Conservation (phyloP, 2,113 vertebrate species). For the Herpailurus yagouaroundi region DNA sequence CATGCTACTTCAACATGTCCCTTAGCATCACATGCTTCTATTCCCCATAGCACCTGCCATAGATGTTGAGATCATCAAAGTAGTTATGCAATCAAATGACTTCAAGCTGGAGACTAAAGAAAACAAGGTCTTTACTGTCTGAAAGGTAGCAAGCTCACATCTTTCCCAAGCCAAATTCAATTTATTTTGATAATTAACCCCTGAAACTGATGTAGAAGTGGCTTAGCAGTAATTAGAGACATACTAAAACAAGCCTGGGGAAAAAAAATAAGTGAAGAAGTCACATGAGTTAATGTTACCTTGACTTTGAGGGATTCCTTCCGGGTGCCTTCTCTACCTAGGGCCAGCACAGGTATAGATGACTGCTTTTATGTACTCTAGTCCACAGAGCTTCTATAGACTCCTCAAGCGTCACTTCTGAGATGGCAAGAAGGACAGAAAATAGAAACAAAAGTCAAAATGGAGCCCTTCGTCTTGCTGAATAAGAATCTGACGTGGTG, state of each 20-base stretch:
- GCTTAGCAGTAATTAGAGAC: not conserved
- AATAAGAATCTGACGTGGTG: not conserved
- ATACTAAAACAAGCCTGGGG: not conserved
- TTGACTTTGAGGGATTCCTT: not conserved
- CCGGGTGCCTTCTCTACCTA: constrained; percentile 87
- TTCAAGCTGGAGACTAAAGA: not conserved
- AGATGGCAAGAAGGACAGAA: constrained; percentile 11
- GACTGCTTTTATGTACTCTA: constrained; percentile 88
- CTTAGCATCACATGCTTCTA: not conserved
- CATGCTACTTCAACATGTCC: not conserved
- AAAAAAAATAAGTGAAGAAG: not conserved
- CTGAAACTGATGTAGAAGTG: not conserved
- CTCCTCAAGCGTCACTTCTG: constrained; percentile 70
- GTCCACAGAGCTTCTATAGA: constrained; percentile 88
- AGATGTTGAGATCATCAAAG: not conserved
- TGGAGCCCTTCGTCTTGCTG: constrained; percentile 68
- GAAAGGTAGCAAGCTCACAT: not conserved
- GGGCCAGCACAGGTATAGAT: constrained; percentile 93
- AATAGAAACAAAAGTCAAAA: constrained; percentile 62
- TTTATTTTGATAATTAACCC: not conserved
- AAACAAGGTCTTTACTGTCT: not conserved
- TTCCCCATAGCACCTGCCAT: not conserved
- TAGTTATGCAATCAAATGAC: not conserved
- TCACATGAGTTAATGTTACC: not conserved
- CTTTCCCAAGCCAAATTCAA: not conserved